phyloP scores from a whole-genome alignment of 2,797 vertebrate species.

The Acrossocheilus fasciatus region DNA sequence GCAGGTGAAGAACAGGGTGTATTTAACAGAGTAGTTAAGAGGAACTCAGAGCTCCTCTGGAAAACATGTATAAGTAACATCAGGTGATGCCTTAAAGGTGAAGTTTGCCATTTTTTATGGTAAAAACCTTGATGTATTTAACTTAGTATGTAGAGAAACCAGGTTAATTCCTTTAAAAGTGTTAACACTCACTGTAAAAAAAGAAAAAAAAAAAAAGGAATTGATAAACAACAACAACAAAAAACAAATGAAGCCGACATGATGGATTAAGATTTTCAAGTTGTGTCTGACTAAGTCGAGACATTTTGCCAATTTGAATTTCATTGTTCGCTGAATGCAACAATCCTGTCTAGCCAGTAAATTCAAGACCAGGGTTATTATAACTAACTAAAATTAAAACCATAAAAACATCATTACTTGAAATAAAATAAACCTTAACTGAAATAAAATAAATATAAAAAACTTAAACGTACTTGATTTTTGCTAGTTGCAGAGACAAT shows the following conservation, averaged over 20 bases:
- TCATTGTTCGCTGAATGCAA: neutral
- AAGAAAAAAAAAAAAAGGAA: neutral
- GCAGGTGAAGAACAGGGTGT: constrained; percentile 68
- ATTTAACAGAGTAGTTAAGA: constrained; percentile 51
- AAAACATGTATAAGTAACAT: constrained; percentile 1
- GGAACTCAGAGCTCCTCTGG: neutral
- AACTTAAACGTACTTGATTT: neutral
- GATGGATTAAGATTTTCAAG: neutral
- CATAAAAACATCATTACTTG: neutral
- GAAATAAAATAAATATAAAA: neutral
- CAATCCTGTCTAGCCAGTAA: neutral
- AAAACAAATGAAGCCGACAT: neutral
- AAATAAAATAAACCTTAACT: neutral
- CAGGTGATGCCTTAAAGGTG: neutral
- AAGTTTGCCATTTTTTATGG: neutral
- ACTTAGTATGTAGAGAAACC: neutral
- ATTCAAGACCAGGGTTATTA: neutral
- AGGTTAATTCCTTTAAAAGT: neutral
- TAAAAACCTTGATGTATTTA: neutral
- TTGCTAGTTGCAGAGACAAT: neutral
- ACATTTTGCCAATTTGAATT: neutral
- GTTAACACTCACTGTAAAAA: neutral
- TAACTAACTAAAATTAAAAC: neutral
- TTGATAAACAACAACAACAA: neutral
- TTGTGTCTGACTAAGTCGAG: neutral